Conservation (phyloP, 2,888 invertebrate genomes). For the Macrophya alboannulata region DNA sequence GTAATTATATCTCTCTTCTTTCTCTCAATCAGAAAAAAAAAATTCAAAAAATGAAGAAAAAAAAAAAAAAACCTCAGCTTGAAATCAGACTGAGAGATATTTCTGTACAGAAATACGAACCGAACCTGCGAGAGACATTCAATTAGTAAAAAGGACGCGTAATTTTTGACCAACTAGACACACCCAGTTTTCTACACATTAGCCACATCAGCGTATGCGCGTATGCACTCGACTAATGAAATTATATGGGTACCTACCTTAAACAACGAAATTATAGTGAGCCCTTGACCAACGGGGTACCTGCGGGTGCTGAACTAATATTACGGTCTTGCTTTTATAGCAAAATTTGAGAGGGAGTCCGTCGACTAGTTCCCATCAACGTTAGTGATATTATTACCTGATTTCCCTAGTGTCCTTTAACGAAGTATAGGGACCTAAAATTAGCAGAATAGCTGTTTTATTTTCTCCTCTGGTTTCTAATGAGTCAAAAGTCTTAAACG, state of each 20-base stretch:
- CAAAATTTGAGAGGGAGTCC: neutral
- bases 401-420: constrained; percentile 36
- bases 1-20: neutral
- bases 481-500: neutral
- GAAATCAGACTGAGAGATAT: neutral
- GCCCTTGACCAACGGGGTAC: neutral
- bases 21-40: neutral
- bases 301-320: constrained; percentile 11
- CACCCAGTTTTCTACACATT: constrained; percentile 26
- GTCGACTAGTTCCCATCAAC: constrained; percentile 5
- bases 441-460: constrained; percentile 18
- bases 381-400: constrained; percentile 21
- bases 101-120: no score
- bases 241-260: constrained; percentile 8
- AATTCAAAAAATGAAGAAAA: neutral
- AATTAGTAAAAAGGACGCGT: constrained; percentile 1
- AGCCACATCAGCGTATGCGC: neutral
- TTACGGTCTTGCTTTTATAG: neutral
- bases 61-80: no score
- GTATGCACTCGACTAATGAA: constrained; percentile 45
- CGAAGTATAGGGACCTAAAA: neutral
- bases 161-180: neutral
- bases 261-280: constrained; percentile 26
- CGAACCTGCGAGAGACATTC: constrained; percentile 1
- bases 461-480: neutral